Conservation (phyloP, 2,888 invertebrate genomes). For the Nemurella pictetii region DNA sequence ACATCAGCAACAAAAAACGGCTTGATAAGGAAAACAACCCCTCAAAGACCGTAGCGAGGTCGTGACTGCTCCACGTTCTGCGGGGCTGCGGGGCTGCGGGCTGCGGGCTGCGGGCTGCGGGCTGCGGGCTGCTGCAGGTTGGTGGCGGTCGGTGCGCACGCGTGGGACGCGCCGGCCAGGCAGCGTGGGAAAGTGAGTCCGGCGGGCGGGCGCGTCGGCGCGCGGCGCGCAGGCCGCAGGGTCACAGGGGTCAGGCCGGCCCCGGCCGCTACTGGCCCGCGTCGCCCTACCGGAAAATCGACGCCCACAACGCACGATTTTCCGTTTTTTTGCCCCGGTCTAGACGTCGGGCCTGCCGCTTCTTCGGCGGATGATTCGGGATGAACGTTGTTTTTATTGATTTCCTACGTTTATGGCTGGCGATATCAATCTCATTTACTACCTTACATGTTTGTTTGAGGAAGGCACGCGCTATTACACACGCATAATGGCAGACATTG, state of each 20-base stretch:
- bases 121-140: background rate
- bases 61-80: too few relatives aligned
- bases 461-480: too few relatives aligned
- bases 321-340: too few relatives aligned
- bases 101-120: background rate
- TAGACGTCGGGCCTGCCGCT: too few relatives aligned
- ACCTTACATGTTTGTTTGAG: too few relatives aligned
- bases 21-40: background rate
- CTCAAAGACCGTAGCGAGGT: too few relatives aligned
- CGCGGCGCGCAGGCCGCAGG: background rate
- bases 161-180: background rate
- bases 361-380: too few relatives aligned
- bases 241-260: background rate
- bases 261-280: background rate
- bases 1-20: background rate
- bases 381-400: too few relatives aligned
- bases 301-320: background rate
- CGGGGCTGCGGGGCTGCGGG: too few relatives aligned
- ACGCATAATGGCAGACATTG: too few relatives aligned
- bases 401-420: too few relatives aligned
- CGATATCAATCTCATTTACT: too few relatives aligned
- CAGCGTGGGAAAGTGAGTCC: background rate
- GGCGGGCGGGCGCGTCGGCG: background rate
- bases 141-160: background rate
- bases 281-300: background rate